Evolutionary conservation across 2,797 vertebrate genomes (phyloP).

Genomic region (Clamator glandarius): DNA sequence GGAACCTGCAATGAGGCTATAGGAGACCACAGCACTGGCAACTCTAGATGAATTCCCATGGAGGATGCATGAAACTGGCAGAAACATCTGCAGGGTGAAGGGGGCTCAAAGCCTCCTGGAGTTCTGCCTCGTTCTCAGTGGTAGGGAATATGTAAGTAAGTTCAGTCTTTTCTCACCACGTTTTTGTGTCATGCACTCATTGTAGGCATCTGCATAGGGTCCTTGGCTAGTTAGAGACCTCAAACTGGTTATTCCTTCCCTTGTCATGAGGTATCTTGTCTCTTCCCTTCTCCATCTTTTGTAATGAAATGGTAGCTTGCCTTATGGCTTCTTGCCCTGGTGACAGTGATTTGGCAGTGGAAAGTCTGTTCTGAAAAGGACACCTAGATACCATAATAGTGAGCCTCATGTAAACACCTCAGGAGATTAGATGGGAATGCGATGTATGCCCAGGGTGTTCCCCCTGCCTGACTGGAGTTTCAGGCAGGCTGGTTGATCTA

Average conservation of each 20-base stretch:
- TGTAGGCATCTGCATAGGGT: neutral
- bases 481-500: fast-evolving
- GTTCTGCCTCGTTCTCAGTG: neutral
- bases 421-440: neutral
- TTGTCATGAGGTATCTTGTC: neutral
- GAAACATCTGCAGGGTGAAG: neutral
- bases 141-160: neutral
- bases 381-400: neutral
- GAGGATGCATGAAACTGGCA: neutral
- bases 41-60: neutral
- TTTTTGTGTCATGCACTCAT: neutral
- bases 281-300: neutral
- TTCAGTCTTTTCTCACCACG: neutral
- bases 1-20: neutral
- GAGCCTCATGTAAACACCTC: neutral
- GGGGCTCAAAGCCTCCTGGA: neutral
- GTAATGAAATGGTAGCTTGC: neutral
- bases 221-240: neutral
- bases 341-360: neutral
- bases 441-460: neutral
- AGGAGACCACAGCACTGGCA: neutral
- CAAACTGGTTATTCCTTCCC: neutral
- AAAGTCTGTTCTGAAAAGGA: neutral
- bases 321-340: neutral
- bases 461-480: neutral